phyloP scores from a whole-genome alignment of 1,140 invertebrate species.

The Drosophila obscura region DNA sequence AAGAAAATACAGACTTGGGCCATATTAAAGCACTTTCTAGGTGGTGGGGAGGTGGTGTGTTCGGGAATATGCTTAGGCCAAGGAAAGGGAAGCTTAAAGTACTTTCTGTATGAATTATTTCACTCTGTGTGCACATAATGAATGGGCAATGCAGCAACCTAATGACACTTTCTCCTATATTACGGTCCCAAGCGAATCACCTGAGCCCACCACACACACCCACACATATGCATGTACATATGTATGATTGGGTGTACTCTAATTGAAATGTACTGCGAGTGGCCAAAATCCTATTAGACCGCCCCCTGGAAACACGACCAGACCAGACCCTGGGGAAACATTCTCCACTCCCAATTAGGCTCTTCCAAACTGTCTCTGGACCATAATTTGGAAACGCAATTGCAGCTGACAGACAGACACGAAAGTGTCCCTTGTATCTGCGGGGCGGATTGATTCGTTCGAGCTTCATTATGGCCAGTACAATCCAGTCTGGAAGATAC shows the following conservation, averaged over 20 bases:
- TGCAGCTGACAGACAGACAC: neutral
- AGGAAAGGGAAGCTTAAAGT: conserved; percentile 7
- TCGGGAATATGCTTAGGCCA: too few species aligned
- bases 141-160: too few species aligned
- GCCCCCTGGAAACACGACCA: conserved; percentile 22
- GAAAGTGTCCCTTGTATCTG: conserved; percentile 7
- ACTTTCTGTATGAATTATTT: too few species aligned
- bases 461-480: too few species aligned
- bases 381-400: conserved; percentile 12
- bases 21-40: conserved; percentile 27
- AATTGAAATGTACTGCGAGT: conserved; percentile 73
- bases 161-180: too few species aligned
- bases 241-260: conserved; percentile 41
- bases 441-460: neutral
- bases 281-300: conserved; percentile 67
- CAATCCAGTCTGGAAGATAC: too few species aligned
- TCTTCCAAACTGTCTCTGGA: too few species aligned
- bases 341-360: conserved; percentile 25
- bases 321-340: conserved; percentile 38
- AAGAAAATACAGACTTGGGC: neutral
- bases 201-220: conserved; percentile 10
- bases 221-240: neutral
- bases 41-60: neutral
- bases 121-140: too few species aligned
- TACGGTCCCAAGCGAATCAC: conserved; percentile 7